Evolutionary conservation across 1,140 invertebrate genomes (phyloP).

Genomic region (Latrodectus geometricus): DNA sequence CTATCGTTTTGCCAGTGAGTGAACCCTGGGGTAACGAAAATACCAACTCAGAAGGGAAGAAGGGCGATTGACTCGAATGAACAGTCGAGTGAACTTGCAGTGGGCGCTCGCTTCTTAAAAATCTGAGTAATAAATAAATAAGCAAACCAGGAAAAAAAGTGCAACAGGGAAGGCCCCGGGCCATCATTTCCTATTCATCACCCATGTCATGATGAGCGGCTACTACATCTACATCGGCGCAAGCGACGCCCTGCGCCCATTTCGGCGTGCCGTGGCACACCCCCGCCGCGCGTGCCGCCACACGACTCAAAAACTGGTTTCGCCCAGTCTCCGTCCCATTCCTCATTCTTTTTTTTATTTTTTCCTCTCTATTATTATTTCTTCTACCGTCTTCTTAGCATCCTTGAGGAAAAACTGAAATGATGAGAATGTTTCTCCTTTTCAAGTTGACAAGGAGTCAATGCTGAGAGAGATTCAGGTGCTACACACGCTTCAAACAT

Average conservation of each 20-base stretch:
- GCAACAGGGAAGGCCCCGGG: slow-evolving; percentile 32
- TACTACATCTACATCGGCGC: slow-evolving; percentile 33
- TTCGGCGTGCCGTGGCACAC: slow-evolving; percentile 54
- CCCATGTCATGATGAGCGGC: slow-evolving; percentile 54
- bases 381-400: background rate
- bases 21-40: background rate
- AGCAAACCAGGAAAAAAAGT: slow-evolving; percentile 14
- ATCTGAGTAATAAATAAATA: slow-evolving; percentile 30
- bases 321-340: background rate
- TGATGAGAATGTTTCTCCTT: background rate
- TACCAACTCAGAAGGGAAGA: background rate
- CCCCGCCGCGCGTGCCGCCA: slow-evolving; percentile 51
- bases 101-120: background rate
- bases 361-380: background rate
- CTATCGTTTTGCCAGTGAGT: background rate
- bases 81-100: slow-evolving; percentile 30
- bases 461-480: too few relatives aligned
- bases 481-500: too few relatives aligned
- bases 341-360: background rate
- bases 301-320: slow-evolving; percentile 46
- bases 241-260: slow-evolving; percentile 33
- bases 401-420: background rate
- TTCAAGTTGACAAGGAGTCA: too few relatives aligned
- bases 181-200: slow-evolving; percentile 49
- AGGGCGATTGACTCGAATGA: background rate